Base-by-base conservation (phyloP, 1,140 invertebrate species). In the Elymnias hypermnestra region DNA sequence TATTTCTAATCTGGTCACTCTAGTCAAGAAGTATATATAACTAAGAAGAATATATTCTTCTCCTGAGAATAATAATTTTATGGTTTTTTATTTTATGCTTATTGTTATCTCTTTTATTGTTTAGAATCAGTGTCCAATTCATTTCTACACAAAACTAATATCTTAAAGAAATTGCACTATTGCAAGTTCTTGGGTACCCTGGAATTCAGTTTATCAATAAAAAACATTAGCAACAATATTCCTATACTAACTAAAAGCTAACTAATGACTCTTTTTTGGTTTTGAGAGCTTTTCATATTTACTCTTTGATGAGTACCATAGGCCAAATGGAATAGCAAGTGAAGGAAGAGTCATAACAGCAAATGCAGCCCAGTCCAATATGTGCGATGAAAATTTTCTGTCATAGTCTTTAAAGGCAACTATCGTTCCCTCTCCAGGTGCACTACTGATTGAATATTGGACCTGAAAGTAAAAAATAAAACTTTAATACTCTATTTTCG, bases 381-480 rank as follows among this genome's bases (percentile, higher is more conserved):
- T 93, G 88, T 98, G 98, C 19, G 97, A 97, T 40, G 97, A 99
- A 88, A 99, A 99, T 76, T 97, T 96, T 77, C 97, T 95, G 81
- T 99, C 96, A 79, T 97, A 99, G 83, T 99, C 98, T 70, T 94
- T 94, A 87, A 94, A 96, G 12, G 96, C 93, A 54, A 98, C 95
- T 81, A 99, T 98, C 33, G 93, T 93, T 53, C 97, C 97, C 87
- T 99, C 95, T 58, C 98, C 98, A 45, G 97, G 98, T 67, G 98
- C 95, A 71, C 96, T 98, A 68, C 95, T 97, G 58, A 95, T 92
- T 12, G 95, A 94, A 79, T 94, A 88, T 89, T 97, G 92, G 18
- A 94, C 78, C 89, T 93, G 71, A 47, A 88, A 87, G 31, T 21
- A 6, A 4, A 21, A 6, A 21, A 2, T 22, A n/a, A n/a, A n/a